Percentiles rank a stretch among this genome's conserved stretches.
phyloP scores from a whole-genome alignment of 2,797 vertebrate genomes.

The Limnodromus scolopaceus region DNA sequence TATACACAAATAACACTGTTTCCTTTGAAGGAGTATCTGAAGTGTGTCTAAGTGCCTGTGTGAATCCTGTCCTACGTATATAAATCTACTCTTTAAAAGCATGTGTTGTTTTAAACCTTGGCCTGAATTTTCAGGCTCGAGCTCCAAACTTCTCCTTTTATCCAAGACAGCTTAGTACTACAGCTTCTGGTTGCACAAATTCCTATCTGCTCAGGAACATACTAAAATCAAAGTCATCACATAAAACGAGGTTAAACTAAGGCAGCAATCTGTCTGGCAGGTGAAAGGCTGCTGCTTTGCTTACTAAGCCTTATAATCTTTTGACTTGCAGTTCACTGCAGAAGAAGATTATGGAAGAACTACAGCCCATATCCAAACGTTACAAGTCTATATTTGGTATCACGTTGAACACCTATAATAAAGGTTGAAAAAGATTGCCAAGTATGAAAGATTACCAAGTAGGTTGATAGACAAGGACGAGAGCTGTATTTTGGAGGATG shows the following conservation, averaged over 20 bases:
- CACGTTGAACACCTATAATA: neutral
- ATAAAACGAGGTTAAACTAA: constrained; percentile 31
- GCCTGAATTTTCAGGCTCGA: neutral
- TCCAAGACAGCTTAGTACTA: neutral
- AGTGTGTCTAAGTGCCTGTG: neutral
- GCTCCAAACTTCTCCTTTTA: neutral
- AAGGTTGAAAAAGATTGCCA: neutral
- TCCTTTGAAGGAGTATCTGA: neutral
- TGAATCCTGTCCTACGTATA: neutral
- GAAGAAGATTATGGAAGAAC: constrained; percentile 63
- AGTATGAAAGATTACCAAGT: neutral
- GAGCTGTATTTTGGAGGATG: neutral
- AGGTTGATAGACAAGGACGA: neutral
- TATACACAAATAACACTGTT: neutral
- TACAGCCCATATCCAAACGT: constrained; percentile 43
- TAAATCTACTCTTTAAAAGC: neutral
- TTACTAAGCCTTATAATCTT: constrained; percentile 65
- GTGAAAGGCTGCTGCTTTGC: constrained; percentile 62
- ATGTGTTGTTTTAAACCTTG: neutral
- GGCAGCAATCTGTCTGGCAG: constrained; percentile 7
- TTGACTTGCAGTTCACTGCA: constrained; percentile 20
- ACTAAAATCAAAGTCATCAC: neutral
- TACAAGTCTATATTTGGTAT: constrained; percentile 54
- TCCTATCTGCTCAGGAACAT: neutral
- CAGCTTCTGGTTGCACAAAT: neutral